Evolutionary conservation across 2,888 invertebrate species (phyloP), one percentile per base, ranked within the genome.

Genomic region (Apotomis turbidana): DNA sequence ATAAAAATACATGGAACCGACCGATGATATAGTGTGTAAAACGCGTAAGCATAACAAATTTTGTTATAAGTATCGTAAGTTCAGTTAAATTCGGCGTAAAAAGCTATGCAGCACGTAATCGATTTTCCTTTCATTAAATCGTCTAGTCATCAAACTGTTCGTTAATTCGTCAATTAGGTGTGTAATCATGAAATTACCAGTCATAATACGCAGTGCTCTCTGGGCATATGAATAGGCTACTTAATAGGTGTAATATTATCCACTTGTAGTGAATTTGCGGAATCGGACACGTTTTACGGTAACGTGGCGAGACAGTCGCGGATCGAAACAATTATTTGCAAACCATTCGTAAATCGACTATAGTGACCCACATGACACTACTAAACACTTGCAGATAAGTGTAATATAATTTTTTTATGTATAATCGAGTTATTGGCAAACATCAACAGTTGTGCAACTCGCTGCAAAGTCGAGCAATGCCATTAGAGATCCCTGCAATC

Each of bases 281-380:
- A 67, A 71, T 15, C 5, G 59, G 64, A 69, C 72, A 73, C 63
- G 69, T 73, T 69, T 67, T 51, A 57, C 13, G 44, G 57, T 41
- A 68, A 61, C 67, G 71, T 71, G 69, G 27, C 27, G 27, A 2
- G 27, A 27, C 27, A 15, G 15, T 15, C 15, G 49, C 41, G 13
- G 41, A 62, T 27, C 4, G 36, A 61, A 5, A 61, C n/a, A 41
- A 15, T 54, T 27, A 55, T 64, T 46, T 61, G 54, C 15, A 27
- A 71, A 61, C 61, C 6, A 60, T 49, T 60, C 15, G 55, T 60
- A 51, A 64, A 60, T 60, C 44, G 13, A 71, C 52, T 70, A 55
- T 13, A 36, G 52, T 54, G 58, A 55, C 66, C 66, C 49, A 67
- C 10, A 61, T 59, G 52, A 58, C 44, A 63, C 41, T 51, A 15